phyloP scores from a whole-genome alignment of 2,888 invertebrate species.

The Ormyrus nitidulus region DNA sequence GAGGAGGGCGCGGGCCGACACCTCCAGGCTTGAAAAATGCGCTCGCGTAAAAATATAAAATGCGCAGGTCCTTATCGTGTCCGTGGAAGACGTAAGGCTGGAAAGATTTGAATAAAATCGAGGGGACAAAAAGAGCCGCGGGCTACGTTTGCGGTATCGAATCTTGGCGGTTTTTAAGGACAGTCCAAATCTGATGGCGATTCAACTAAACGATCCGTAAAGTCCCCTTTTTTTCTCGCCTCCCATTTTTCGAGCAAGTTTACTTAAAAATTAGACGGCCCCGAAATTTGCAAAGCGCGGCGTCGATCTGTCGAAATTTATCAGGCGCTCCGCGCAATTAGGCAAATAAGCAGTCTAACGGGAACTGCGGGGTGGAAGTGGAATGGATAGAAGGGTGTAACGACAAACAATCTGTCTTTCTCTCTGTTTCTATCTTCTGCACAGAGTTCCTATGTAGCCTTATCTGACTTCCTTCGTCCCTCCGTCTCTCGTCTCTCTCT shows the following conservation, averaged over 20 bases:
- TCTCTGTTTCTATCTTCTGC: constrained; percentile 60
- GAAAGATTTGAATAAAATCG: constrained; percentile 21
- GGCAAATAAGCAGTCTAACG: constrained; percentile 74
- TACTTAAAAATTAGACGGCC: background rate
- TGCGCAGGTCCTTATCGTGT: constrained; percentile 40
- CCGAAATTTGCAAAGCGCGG: constrained; percentile 65
- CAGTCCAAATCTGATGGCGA: background rate
- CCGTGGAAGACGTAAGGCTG: background rate
- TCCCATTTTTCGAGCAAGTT: background rate
- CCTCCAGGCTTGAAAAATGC: constrained; percentile 40
- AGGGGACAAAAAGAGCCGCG: constrained; percentile 8
- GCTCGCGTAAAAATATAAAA: constrained; percentile 27
- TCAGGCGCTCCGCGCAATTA: constrained; percentile 71
- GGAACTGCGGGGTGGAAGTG: constrained; percentile 64
- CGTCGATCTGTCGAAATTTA: constrained; percentile 72
- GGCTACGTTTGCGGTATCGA: constrained; percentile 15
- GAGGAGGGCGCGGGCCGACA: constrained; percentile 1
- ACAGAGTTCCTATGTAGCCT: constrained; percentile 39
- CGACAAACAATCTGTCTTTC: constrained; percentile 72
- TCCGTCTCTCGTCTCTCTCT: constrained; percentile 3
- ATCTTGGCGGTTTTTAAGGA: background rate
- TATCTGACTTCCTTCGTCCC: constrained; percentile 53
- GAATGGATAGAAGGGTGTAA: constrained; percentile 69
- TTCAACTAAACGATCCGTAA: constrained; percentile 10
- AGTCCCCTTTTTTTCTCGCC: background rate